Percentiles rank a stretch among this genome's conserved stretches.
These are phyloP conservation scores for Ranitomeya imitator DNA, from an alignment of 2,113 vertebrate species.

Conservation along the genomic window DNA sequence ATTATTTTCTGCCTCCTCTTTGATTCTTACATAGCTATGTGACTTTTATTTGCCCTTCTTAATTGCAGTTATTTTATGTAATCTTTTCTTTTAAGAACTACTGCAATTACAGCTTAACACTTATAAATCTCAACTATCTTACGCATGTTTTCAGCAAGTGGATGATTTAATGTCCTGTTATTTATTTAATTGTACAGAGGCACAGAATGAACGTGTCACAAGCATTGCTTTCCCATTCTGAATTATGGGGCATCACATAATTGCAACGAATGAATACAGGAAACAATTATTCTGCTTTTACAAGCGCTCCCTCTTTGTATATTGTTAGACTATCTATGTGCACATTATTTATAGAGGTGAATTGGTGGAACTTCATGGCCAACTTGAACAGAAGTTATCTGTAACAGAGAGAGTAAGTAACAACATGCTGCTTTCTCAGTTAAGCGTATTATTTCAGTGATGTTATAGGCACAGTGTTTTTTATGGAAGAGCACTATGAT, in stretches of 20 bases:
- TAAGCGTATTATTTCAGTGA: not conserved
- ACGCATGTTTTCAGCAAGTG: constrained; percentile 50
- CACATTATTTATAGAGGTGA: constrained; percentile 47
- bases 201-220: constrained; percentile 51
- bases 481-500: not conserved
- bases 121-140: constrained; percentile 55
- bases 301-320: constrained; percentile 30
- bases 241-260: constrained; percentile 54
- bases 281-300: constrained; percentile 53
- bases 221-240: constrained; percentile 41
- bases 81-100: constrained; percentile 51
- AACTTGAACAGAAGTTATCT: constrained; percentile 23
- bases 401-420: not conserved
- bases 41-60: constrained; percentile 54
- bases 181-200: constrained; percentile 54
- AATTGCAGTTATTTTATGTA: constrained; percentile 57
- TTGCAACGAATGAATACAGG: constrained; percentile 48
- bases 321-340: not conserved
- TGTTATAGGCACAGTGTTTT: not conserved
- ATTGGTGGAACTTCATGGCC: not conserved
- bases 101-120: constrained; percentile 20
- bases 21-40: constrained; percentile 32
- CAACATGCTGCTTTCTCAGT: not conserved
- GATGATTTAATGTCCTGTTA: constrained; percentile 50
- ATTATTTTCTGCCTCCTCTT: constrained; percentile 23